Percentiles rank a stretch among this genome's conserved stretches.
These are phyloP conservation scores for Corythaeola cristata DNA, from an alignment of 2,113 vertebrate genomes.

Conservation along the genomic window DNA sequence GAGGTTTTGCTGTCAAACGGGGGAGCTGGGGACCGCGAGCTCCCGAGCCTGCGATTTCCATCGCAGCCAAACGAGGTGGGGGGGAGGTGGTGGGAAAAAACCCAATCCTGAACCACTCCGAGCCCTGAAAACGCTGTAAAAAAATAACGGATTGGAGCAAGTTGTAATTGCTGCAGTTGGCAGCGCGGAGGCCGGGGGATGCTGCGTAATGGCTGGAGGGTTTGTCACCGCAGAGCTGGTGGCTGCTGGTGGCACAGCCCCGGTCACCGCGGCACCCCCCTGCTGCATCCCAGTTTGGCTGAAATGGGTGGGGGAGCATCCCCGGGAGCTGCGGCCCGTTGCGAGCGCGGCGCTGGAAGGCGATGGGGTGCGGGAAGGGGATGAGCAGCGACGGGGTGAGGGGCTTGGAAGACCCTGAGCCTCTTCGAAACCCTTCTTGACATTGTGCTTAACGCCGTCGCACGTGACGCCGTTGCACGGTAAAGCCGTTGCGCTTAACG, in stretches of 20 bases:
- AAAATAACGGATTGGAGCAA: background rate
- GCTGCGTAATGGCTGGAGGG: background rate
- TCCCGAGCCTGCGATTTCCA: constrained; percentile 8
- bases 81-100: background rate
- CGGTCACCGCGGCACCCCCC: fast-evolving
- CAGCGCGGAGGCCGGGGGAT: fast-evolving
- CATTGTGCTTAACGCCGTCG: background rate
- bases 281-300: background rate
- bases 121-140: background rate
- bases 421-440: background rate
- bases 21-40: constrained; percentile 24
- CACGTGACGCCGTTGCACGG: too few relatives aligned
- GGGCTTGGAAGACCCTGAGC: background rate
- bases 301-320: background rate
- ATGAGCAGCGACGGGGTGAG: background rate
- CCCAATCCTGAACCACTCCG: fast-evolving
- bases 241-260: background rate
- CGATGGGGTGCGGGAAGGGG: background rate
- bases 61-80: background rate
- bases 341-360: background rate
- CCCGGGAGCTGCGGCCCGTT: background rate
- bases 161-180: background rate
- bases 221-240: background rate
- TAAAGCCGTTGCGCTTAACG: background rate
- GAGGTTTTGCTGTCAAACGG: constrained; percentile 26